These are phyloP conservation scores for Typhlichthys eigenmanni DNA, from an alignment of 2,797 vertebrate species.

Conservation along the genomic window DNA sequence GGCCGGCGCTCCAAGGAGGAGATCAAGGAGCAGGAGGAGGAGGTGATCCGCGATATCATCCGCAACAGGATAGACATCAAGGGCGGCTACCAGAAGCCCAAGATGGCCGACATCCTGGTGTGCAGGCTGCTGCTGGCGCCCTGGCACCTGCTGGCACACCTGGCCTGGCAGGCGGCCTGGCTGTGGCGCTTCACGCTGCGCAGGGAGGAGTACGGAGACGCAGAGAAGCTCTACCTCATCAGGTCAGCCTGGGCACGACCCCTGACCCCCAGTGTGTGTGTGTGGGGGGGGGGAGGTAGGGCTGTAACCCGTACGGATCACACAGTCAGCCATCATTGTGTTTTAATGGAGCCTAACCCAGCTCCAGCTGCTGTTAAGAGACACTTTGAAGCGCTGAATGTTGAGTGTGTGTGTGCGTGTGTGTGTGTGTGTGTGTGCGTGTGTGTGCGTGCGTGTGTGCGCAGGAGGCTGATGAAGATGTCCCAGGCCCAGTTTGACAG, in stretches of 20 bases:
- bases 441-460: not conserved
- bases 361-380: too few relatives aligned
- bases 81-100: constrained; percentile 95
- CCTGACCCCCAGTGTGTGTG: not conserved
- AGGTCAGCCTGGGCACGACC: constrained; percentile 54
- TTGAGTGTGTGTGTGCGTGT: not conserved
- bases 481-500: constrained; percentile 93
- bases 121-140: constrained; percentile 90
- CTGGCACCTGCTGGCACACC: constrained; percentile 83
- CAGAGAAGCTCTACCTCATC: constrained; percentile 93
- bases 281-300: not conserved
- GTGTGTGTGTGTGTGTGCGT: not conserved
- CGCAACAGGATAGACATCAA: constrained; percentile 98
- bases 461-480: constrained; percentile 92
- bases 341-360: too few relatives aligned
- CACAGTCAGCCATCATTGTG: too few relatives aligned
- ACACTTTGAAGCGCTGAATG: too few relatives aligned
- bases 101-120: constrained; percentile 89
- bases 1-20: constrained; percentile 93
- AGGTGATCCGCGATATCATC: constrained; percentile 94
- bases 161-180: constrained; percentile 87
- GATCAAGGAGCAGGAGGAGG: constrained; percentile 93
- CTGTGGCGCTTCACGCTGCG: constrained; percentile 90
- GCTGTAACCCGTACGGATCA: too few relatives aligned
- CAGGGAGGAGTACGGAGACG: constrained; percentile 87